Percentiles rank a stretch among this genome's conserved stretches.
phyloP scores from a whole-genome alignment of 1,140 invertebrate species.

The Yoshiicerus persimilis region DNA sequence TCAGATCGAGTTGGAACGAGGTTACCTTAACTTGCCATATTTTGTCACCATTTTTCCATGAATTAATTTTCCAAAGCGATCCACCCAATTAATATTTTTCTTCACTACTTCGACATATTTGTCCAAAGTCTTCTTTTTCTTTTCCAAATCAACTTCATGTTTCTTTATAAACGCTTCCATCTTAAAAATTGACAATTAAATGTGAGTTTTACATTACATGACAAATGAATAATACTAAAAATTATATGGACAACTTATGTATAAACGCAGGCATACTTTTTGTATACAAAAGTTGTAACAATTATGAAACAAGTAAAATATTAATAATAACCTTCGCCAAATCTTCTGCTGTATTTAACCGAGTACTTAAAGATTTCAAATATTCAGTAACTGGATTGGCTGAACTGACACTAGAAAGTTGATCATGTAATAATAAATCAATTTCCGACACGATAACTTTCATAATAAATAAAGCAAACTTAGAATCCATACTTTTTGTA shows the following conservation, averaged over 20 bases:
- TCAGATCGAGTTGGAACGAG: too few species aligned
- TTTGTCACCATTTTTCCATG: not conserved
- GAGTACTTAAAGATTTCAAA: not conserved
- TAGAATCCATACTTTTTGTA: constrained; percentile 27
- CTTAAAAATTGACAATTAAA: not conserved
- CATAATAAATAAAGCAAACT: not conserved
- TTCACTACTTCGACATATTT: not conserved
- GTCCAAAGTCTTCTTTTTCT: not conserved
- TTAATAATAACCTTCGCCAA: not conserved
- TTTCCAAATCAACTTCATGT: not conserved
- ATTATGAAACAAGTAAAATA: too few species aligned
- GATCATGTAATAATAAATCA: not conserved
- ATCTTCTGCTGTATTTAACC: not conserved
- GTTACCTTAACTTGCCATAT: too few species aligned
- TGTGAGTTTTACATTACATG: not conserved
- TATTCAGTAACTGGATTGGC: constrained; percentile 31
- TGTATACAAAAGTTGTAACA: too few species aligned
- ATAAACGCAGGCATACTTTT: too few species aligned
- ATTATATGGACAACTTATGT: too few species aligned
- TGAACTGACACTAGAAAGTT: constrained; percentile 16
- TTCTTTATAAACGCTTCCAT: constrained; percentile 1
- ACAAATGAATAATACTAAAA: too few species aligned
- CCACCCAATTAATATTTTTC: constrained; percentile 6
- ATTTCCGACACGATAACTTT: not conserved
- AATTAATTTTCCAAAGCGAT: not conserved